A percentile compares a stretch with the other conserved stretches of the same genome.
Conservation (phyloP, 2,113 vertebrate species). For the Platycercus adscitus region DNA sequence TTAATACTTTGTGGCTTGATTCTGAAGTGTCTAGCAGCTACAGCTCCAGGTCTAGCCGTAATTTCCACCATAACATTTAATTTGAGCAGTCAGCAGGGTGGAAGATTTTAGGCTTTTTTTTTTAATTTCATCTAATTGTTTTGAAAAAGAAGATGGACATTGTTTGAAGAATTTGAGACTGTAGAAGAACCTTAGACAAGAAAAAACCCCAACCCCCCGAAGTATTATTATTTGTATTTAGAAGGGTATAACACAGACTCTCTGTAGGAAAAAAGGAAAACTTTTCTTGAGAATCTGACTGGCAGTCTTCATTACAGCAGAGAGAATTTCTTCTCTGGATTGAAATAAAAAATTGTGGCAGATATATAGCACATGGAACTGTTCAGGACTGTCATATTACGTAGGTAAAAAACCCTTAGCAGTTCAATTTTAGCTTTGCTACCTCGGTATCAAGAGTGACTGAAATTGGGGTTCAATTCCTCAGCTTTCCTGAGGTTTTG, state of each 20-base stretch:
- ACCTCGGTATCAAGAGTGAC: fast-evolving
- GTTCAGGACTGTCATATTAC: neutral
- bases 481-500: neutral
- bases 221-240: neutral
- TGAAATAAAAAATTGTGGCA: neutral
- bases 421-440: neutral
- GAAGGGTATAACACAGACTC: neutral
- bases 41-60: neutral
- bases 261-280: neutral
- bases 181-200: neutral
- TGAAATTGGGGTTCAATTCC: neutral
- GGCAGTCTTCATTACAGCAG: neutral
- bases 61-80: neutral
- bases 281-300: neutral
- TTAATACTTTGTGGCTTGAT: neutral
- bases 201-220: neutral
- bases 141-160: neutral
- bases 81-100: neutral
- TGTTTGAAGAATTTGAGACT: neutral
- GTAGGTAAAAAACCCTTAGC: neutral
- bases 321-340: neutral
- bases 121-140: neutral
- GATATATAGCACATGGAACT: neutral
- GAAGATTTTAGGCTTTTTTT: neutral
- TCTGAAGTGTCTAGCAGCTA: neutral